Evolutionary conservation across 1,140 invertebrate genomes (phyloP).

Genomic region (Theocolax elegans): DNA sequence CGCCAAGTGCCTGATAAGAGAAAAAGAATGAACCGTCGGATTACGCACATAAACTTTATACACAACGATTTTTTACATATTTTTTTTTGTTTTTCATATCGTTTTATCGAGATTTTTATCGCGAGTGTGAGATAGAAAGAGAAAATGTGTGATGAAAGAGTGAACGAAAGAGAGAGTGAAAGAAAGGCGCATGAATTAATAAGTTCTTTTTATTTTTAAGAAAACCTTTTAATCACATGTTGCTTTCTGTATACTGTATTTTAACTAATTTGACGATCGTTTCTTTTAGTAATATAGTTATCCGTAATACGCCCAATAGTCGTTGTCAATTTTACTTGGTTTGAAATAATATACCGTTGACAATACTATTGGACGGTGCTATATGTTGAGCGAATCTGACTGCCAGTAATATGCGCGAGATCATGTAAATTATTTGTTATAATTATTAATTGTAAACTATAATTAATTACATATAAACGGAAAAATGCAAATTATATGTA

Average conservation of each 20-base stretch:
- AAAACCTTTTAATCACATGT: constrained; percentile 17
- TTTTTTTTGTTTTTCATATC: background rate
- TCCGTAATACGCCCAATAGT: constrained; percentile 8
- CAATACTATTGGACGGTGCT: constrained; percentile 47
- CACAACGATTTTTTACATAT: background rate
- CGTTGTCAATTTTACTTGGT: constrained; percentile 38
- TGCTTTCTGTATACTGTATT: constrained; percentile 24
- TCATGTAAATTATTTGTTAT: constrained; percentile 61
- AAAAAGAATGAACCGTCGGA: constrained; percentile 28
- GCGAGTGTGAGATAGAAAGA: too few relatives aligned
- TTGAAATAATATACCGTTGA: constrained; percentile 45
- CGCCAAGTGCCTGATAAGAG: constrained; percentile 34
- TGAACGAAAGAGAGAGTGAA: background rate
- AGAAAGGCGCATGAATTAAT: background rate
- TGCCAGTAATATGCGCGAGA: constrained; percentile 36
- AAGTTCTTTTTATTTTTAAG: background rate
- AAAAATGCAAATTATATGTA: constrained; percentile 46
- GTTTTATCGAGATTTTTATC: too few relatives aligned
- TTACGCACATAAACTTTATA: constrained; percentile 19
- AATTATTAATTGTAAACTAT: constrained; percentile 54
- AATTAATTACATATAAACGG: constrained; percentile 45
- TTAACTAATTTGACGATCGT: constrained; percentile 28
- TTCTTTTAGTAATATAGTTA: constrained; percentile 19
- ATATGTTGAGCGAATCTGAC: constrained; percentile 47
- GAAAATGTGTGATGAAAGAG: too few relatives aligned